Evolutionary conservation across 1,140 invertebrate genomes (phyloP).

Genomic region (Gonatopus flavifemur): DNA sequence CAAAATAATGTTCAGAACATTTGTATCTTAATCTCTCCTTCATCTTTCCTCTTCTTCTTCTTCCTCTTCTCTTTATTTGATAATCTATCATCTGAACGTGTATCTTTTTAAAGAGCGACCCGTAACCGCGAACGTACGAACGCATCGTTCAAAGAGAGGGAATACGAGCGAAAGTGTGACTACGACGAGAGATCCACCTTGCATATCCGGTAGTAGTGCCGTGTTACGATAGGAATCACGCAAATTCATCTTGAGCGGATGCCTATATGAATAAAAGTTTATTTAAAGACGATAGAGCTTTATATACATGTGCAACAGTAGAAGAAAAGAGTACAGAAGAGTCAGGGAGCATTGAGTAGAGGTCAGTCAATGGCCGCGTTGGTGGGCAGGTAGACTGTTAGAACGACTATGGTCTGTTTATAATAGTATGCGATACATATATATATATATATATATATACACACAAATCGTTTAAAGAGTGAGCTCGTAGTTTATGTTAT

Average conservation of each 20-base stretch:
- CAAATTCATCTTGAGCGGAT: conserved; percentile 45
- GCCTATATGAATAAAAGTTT: conserved; percentile 57
- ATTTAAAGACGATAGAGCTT: conserved; percentile 58
- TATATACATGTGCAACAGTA: conserved; percentile 30
- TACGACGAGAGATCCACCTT: conserved; percentile 35
- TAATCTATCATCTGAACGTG: too few species aligned
- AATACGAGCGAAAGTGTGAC: conserved; percentile 26
- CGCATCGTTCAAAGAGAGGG: background rate
- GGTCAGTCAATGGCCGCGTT: too few species aligned
- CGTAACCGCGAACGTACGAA: background rate
- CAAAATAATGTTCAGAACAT: background rate
- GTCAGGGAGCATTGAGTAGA: too few species aligned
- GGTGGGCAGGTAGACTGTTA: too few species aligned
- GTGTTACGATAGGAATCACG: conserved; percentile 38
- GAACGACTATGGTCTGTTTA: too few species aligned
- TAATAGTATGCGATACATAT: too few species aligned
- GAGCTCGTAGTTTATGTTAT: conserved; percentile 53
- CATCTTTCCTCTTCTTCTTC: conserved; percentile 8
- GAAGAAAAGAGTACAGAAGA: too few species aligned
- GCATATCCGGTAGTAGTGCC: conserved; percentile 39
- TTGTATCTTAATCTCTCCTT: background rate
- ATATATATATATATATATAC: too few species aligned
- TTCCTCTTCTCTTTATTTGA: background rate
- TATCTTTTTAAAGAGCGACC: too few species aligned
- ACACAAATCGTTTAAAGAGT: conserved; percentile 36